A percentile compares a stretch with the other conserved stretches of the same genome.
phyloP scores from a whole-genome alignment of 35 echinoderm and acorn worm species.

The Lytechinus variegatus region DNA sequence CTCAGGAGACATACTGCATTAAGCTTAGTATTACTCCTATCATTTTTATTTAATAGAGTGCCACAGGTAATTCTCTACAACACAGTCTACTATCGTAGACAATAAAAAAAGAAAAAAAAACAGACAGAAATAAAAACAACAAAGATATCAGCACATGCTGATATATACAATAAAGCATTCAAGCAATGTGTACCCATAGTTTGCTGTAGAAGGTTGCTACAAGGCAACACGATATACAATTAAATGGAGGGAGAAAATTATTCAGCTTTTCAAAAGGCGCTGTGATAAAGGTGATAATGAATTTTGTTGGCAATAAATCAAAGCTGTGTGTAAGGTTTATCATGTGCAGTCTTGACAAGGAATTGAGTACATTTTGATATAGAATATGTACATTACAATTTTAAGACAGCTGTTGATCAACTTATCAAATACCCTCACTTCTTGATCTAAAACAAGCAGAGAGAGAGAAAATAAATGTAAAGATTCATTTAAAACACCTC shows the following conservation, averaged over 20 bases:
- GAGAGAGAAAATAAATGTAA: neutral
- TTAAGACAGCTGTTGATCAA: neutral
- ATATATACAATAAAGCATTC: neutral
- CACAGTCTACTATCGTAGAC: constrained; percentile 26
- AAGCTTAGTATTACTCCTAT: constrained; percentile 20
- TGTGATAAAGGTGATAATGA: neutral
- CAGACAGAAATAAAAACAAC: constrained; percentile 5
- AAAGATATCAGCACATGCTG: neutral
- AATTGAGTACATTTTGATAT: neutral
- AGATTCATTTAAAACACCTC: neutral
- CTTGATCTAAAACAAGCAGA: neutral
- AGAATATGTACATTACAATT: neutral
- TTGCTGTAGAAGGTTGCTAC: neutral
- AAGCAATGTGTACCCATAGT: neutral
- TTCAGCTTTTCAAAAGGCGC: neutral
- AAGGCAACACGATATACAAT: neutral
- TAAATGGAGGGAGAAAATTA: neutral
- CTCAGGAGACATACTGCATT: constrained; percentile 49
- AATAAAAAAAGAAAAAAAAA: constrained; percentile 34
- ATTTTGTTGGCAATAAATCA: neutral
- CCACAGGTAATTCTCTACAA: constrained; percentile 27
- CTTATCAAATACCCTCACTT: neutral
- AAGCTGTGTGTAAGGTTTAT: neutral
- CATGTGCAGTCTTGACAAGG: neutral
- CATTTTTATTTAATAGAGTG: constrained; percentile 39